A percentile compares a stretch with the other conserved stretches of the same genome.
Evolutionary conservation across 2,888 invertebrate species (phyloP).

Genomic region (Julus scandinavius): DNA sequence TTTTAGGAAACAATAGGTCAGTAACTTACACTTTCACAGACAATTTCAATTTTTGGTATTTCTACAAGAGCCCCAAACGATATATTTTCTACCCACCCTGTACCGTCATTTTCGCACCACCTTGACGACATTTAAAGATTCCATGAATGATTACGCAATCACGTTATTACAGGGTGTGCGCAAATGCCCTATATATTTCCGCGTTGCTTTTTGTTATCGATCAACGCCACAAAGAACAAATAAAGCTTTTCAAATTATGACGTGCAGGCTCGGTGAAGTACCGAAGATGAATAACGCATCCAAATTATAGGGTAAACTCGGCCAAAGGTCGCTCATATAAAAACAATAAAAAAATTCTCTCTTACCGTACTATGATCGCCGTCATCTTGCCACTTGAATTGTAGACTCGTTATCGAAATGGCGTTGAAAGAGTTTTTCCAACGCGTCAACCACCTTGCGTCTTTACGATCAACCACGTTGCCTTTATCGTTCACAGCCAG

Average conservation of each 20-base stretch:
- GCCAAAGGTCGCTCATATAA: neutral
- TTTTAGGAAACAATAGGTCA: neutral
- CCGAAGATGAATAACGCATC: neutral
- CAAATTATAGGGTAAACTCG: neutral
- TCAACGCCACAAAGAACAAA: too few species aligned
- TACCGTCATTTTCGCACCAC: neutral
- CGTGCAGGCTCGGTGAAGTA: too few species aligned
- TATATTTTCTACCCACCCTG: neutral
- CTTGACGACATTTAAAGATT: neutral
- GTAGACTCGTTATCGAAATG: neutral
- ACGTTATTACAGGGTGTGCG: neutral
- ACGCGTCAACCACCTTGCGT: slow-evolving; percentile 17
- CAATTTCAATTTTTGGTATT: too few species aligned
- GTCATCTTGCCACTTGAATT: neutral
- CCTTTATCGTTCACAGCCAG: neutral
- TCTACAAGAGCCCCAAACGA: too few species aligned
- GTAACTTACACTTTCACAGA: too few species aligned
- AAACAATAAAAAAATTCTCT: neutral
- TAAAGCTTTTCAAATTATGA: too few species aligned
- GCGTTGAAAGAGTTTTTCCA: neutral
- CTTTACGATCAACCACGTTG: neutral
- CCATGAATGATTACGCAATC: neutral
- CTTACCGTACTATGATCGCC: slow-evolving; percentile 30
- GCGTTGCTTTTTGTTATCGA: too few species aligned
- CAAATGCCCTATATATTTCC: neutral